These are phyloP conservation scores for Acrocephalus arundinaceus DNA, from an alignment of 2,113 vertebrate genomes.

Conservation along the genomic window DNA sequence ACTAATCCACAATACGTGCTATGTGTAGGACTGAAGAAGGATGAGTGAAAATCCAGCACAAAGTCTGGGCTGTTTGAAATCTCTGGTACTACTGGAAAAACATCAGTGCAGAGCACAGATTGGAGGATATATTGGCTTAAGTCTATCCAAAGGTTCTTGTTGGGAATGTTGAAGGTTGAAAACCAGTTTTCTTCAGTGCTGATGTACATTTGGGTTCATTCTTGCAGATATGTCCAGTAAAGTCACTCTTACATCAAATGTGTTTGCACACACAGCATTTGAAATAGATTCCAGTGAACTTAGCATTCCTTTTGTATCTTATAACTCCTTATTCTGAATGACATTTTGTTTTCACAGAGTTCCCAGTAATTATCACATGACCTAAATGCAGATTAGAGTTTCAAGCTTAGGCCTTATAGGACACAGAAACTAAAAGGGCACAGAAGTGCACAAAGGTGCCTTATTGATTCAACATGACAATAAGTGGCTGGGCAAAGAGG, in stretches of 20 bases:
- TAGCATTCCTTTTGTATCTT: not conserved
- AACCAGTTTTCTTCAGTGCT: not conserved
- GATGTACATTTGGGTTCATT: not conserved
- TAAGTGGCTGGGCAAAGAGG: not conserved
- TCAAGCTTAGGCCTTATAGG: not conserved
- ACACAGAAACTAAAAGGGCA: not conserved
- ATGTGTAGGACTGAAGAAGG: not conserved
- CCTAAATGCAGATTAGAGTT: not conserved
- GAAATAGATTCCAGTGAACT: not conserved
- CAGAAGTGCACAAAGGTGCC: not conserved
- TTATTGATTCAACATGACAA: not conserved
- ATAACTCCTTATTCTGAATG: not conserved
- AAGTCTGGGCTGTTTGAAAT: not conserved
- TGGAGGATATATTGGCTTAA: not conserved
- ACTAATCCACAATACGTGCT: not conserved
- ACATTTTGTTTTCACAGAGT: not conserved
- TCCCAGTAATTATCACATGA: not conserved
- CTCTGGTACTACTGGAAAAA: not conserved
- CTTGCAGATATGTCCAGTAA: not conserved
- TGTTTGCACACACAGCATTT: not conserved
- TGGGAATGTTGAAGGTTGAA: not conserved
- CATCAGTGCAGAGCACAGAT: not conserved
- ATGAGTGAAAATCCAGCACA: not conserved
- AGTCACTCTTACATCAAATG: not conserved
- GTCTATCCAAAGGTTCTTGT: not conserved